Conservation (phyloP, 2,113 vertebrate genomes). For the Ageneiosus marmoratus region DNA sequence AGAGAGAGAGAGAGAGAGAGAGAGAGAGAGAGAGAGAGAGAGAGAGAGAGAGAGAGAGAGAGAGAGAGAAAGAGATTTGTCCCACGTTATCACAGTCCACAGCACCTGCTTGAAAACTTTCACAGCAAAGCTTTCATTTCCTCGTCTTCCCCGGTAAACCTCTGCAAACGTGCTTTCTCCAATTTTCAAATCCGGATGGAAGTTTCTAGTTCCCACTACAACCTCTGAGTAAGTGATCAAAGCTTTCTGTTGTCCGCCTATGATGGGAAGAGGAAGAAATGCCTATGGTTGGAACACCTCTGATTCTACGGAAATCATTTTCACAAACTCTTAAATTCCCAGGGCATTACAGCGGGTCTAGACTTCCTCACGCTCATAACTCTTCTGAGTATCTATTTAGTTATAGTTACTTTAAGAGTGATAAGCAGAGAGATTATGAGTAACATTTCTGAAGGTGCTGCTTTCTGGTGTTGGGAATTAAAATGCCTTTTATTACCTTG, state of each 20-base stretch:
- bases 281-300: background rate
- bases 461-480: background rate
- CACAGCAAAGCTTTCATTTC: slow-evolving; percentile 64
- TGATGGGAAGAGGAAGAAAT: background rate
- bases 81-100: background rate
- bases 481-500: slow-evolving; percentile 29
- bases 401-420: background rate
- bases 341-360: background rate
- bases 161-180: slow-evolving; percentile 67
- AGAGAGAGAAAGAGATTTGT: no score
- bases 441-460: background rate
- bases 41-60: no score
- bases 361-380: background rate
- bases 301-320: background rate
- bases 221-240: slow-evolving; percentile 65
- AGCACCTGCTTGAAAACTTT: slow-evolving; percentile 80
- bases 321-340: background rate
- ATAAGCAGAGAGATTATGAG: background rate
- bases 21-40: no score
- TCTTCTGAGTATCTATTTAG: background rate
- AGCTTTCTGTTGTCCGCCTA: slow-evolving; percentile 48
- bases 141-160: slow-evolving; percentile 68
- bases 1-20: no score
- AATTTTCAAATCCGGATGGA: slow-evolving; percentile 69
- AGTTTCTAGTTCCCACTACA: slow-evolving; percentile 67